Conservation (phyloP, 2,797 vertebrate genomes). For the Tarsius wallacei region DNA sequence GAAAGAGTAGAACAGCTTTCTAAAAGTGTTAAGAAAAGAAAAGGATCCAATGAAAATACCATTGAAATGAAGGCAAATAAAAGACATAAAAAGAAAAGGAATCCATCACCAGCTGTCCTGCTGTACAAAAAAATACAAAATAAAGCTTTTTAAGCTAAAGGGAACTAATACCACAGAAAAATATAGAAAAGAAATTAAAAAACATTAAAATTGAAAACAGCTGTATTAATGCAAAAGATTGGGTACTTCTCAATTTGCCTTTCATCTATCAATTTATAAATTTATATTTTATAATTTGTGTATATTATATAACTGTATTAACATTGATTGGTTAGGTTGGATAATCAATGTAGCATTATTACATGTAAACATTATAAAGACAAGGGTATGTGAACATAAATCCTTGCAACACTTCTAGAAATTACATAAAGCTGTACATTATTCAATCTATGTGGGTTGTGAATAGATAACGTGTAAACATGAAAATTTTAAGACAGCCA, state of each 20-base stretch:
- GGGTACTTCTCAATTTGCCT: background rate
- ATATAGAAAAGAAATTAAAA: background rate
- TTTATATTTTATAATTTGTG: background rate
- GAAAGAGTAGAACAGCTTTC: background rate
- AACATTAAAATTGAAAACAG: background rate
- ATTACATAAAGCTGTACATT: background rate
- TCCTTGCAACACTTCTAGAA: background rate
- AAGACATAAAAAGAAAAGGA: background rate
- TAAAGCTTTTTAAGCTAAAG: background rate
- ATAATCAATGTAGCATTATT: background rate
- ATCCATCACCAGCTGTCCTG: background rate
- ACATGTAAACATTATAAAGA: background rate
- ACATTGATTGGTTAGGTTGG: background rate
- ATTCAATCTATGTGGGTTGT: background rate
- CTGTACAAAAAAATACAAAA: background rate
- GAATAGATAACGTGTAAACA: background rate
- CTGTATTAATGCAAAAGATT: background rate
- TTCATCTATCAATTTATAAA: background rate
- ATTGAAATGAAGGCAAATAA: background rate
- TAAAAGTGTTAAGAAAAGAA: background rate
- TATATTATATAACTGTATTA: background rate
- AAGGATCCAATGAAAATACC: background rate
- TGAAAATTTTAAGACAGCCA: background rate
- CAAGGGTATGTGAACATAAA: background rate
- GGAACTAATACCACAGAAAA: background rate